These are phyloP conservation scores for Trypoxylus dichotomus DNA, from an alignment of 1,140 invertebrate genomes.

Conservation along the genomic window DNA sequence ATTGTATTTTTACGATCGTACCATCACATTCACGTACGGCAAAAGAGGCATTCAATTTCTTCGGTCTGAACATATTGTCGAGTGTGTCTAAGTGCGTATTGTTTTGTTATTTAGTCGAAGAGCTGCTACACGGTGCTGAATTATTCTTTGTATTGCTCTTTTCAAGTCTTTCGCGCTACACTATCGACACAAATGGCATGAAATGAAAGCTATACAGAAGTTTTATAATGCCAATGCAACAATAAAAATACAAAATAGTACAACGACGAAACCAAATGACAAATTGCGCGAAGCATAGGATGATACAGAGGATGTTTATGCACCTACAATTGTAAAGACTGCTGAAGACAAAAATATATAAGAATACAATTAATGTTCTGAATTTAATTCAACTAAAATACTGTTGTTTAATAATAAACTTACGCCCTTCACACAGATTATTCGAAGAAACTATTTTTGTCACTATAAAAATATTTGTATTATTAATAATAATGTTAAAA, in stretches of 20 bases:
- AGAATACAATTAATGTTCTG: too few relatives aligned
- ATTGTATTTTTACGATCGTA: not conserved
- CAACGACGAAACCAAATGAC: too few relatives aligned
- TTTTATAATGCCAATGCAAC: not conserved
- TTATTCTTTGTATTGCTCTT: not conserved
- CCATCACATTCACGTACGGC: not conserved
- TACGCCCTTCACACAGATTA: too few relatives aligned
- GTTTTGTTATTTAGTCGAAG: not conserved
- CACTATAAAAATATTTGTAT: too few relatives aligned
- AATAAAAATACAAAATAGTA: not conserved
- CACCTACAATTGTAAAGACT: too few relatives aligned
- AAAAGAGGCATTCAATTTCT: not conserved
- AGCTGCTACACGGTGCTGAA: not conserved
- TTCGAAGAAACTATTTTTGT: too few relatives aligned
- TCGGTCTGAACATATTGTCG: not conserved
- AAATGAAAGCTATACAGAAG: not conserved
- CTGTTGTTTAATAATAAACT: too few relatives aligned
- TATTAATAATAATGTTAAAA: too few relatives aligned
- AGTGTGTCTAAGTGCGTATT: not conserved
- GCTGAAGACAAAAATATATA: too few relatives aligned
- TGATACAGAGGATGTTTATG: too few relatives aligned
- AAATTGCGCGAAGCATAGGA: too few relatives aligned
- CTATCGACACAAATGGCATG: not conserved
- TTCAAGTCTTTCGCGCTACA: not conserved
- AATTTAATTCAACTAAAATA: too few relatives aligned